A percentile compares a stretch with the other conserved stretches of the same genome.
phyloP scores from a whole-genome alignment of 2,113 vertebrate species.

The Geococcyx californianus region DNA sequence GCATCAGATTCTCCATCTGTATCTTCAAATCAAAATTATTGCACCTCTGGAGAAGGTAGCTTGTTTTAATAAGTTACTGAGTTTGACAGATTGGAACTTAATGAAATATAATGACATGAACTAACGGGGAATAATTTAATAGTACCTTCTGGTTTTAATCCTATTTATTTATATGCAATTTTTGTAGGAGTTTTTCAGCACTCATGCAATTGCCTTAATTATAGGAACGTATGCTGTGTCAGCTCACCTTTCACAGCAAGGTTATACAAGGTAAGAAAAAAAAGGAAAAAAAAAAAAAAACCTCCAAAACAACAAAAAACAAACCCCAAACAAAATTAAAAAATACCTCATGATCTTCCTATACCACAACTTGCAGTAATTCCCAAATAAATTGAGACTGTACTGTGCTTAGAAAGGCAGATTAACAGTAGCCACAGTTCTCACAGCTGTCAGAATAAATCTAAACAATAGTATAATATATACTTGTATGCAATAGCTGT shows the following conservation, averaged over 20 bases:
- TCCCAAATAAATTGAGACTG: background rate
- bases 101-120: background rate
- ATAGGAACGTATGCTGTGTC: background rate
- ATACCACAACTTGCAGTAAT: background rate
- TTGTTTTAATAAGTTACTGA: background rate
- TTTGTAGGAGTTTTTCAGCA: background rate
- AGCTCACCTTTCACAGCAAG: background rate
- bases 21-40: background rate
- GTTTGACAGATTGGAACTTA: background rate
- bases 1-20: background rate
- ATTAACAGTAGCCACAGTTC: background rate
- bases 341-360: background rate
- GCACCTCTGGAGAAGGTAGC: background rate
- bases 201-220: background rate
- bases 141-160: background rate
- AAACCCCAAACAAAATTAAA: background rate
- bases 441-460: background rate
- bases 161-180: background rate
- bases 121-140: background rate
- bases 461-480: background rate
- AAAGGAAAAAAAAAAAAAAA: too few relatives aligned
- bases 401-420: background rate
- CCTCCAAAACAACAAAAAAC: too few relatives aligned
- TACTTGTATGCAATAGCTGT: background rate
- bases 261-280: background rate